A percentile compares a stretch with the other conserved stretches of the same genome.
These are phyloP conservation scores for Elephantulus edwardii DNA, from an alignment of 2,113 vertebrate genomes.

Conservation along the genomic window DNA sequence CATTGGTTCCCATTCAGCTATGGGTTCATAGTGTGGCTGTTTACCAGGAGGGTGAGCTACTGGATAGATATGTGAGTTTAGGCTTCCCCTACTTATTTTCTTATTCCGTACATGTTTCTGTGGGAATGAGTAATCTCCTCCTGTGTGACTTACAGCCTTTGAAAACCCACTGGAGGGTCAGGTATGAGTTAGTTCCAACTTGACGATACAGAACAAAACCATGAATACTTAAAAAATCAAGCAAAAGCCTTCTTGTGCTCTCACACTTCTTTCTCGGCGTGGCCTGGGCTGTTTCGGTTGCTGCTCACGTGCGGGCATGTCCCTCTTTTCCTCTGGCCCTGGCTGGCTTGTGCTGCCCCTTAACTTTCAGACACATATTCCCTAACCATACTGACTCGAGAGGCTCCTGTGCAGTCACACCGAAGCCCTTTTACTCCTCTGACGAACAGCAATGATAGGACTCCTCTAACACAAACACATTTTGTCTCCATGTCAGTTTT, in stretches of 20 bases:
- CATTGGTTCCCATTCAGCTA: too few species aligned
- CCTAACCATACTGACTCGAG: neutral
- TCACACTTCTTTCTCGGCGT: neutral
- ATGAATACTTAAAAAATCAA: neutral
- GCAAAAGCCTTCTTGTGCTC: neutral
- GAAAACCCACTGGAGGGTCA: too few species aligned
- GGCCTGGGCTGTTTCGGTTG: fast-evolving
- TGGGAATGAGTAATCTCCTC: too few species aligned
- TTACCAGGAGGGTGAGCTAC: too few species aligned
- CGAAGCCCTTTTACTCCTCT: neutral
- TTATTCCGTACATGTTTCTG: too few species aligned
- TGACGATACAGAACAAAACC: too few species aligned
- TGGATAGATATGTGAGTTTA: neutral
- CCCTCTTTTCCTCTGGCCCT: neutral
- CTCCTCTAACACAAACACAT: neutral
- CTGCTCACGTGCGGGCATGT: fast-evolving
- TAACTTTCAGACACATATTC: neutral
- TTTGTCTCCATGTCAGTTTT: neutral
- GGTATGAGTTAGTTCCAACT: neutral
- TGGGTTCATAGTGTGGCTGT: too few species aligned
- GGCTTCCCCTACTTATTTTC: neutral
- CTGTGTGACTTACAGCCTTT: too few species aligned
- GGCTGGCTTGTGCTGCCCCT: neutral
- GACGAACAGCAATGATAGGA: fast-evolving
- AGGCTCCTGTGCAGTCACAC: fast-evolving